Percentiles rank a stretch among this genome's conserved stretches.
Evolutionary conservation across 2,113 vertebrate species (phyloP).

Genomic region (Cyphomyrus discorhynchus): DNA sequence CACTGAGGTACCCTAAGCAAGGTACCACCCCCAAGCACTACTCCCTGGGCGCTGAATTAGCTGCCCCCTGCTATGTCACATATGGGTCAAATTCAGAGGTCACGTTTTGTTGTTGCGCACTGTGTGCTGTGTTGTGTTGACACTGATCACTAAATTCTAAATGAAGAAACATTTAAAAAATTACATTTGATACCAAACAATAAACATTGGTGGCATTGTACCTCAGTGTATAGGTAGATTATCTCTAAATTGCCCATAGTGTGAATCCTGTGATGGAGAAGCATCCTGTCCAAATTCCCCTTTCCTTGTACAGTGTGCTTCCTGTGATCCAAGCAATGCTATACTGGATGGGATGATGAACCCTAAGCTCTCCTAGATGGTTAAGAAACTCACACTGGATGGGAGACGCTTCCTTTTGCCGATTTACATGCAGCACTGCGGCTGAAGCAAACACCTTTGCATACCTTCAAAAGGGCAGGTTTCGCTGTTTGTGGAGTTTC

Average conservation of each 20-base stretch:
- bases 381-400: not conserved
- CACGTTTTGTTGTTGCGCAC: too few species aligned
- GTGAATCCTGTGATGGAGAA: not conserved
- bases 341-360: not conserved
- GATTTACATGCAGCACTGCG: not conserved
- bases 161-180: not conserved
- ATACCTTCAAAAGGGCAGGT: constrained; percentile 1
- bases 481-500: not conserved
- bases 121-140: too few species aligned
- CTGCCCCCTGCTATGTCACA: too few species aligned
- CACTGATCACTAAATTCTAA: too few species aligned
- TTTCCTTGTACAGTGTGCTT: not conserved
- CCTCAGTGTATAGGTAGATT: not conserved
- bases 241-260: not conserved
- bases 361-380: not conserved
- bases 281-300: not conserved
- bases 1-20: too few species aligned
- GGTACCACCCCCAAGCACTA: too few species aligned
- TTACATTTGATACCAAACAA: not conserved
- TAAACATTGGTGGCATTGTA: not conserved
- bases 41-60: too few species aligned
- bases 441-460: not conserved
- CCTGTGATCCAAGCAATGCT: not conserved
- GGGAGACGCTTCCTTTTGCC: too few species aligned
- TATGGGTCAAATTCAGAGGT: too few species aligned